Base-by-base conservation (phyloP, 2,888 invertebrate genomes). In the Fragum sueziense region DNA sequence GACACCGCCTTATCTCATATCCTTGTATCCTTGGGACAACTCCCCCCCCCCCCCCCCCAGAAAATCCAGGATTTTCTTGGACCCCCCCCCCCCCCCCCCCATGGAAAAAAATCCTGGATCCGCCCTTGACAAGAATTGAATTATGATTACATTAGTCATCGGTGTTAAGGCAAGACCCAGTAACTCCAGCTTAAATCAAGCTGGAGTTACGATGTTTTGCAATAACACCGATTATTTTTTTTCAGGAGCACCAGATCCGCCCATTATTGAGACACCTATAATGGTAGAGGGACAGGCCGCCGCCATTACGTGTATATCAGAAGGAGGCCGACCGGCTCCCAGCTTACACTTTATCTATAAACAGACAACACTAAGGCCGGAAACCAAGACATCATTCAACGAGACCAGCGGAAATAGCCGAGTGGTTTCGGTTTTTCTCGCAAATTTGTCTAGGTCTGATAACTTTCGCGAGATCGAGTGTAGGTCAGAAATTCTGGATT, bases 301-400 rank as follows among this genome's bases (percentile, higher is more conserved):
- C 11, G 22, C 20, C 27, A 65, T 65, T 3, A 65, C 65, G 1
- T 65, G 65, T 27, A 11, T 65, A 7, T 65, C 65, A 25, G 34
- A 9, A 9, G 65, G 65, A 6, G 65, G 65, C 25, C 37, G 41
- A 65, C 65, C 65, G 41, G 65, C 65, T 0, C 65, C 65, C 7
- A 65, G 3, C 41, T 11, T 65, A 6, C 41, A 17, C 4, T 65
- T 65, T 17, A 1, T 27, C 0, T 65, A 41, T 25, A 41, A 65
- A 1, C 3, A 41, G 4, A 41, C 3, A 3, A n/a, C 25, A 2
- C 22, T 41, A 11, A 27, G 22, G 7, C 65, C 65, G 65, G 27
- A 65, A 25, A 25, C 41, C 27, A 41, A 37, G 27, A 7, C 17
- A 22, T 25, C 65, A 22, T 9, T 65, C 14, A 41, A 37, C 27